Percentiles rank a stretch among this genome's conserved stretches.
phyloP scores from a whole-genome alignment of 2,888 invertebrate genomes.

The Metopia argyrocephala region DNA sequence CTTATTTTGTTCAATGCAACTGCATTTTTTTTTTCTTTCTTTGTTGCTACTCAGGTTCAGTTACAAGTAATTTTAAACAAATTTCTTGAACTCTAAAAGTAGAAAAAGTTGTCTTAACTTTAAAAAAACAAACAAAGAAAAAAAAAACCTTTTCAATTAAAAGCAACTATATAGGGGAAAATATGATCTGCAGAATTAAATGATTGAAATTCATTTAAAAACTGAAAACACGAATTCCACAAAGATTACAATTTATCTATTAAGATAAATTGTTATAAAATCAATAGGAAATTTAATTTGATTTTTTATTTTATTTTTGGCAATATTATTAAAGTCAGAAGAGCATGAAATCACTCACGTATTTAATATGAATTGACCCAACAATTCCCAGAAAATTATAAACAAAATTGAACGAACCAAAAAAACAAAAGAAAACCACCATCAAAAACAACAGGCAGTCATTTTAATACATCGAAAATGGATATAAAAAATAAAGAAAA shows the following conservation, averaged over 20 bases:
- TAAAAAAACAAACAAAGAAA: too few relatives aligned
- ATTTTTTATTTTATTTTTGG: not conserved
- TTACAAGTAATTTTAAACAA: too few relatives aligned
- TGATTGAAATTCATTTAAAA: too few relatives aligned
- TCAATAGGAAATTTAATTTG: not conserved
- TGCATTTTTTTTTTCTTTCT: too few relatives aligned
- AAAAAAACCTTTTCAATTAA: too few relatives aligned
- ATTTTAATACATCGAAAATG: not conserved
- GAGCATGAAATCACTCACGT: conserved; percentile 27
- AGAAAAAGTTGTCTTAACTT: too few relatives aligned
- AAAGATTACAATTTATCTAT: not conserved
- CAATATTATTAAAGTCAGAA: not conserved
- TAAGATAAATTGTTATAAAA: not conserved
- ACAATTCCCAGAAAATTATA: conserved; percentile 16
- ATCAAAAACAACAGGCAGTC: not conserved
- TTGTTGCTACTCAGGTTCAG: too few relatives aligned
- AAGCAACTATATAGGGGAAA: too few relatives aligned
- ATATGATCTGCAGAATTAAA: too few relatives aligned
- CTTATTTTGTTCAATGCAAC: too few relatives aligned
- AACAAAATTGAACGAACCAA: not conserved
- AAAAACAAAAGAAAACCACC: not conserved
- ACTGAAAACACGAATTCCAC: not conserved
- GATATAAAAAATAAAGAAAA: not conserved
- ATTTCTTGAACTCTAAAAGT: too few relatives aligned
- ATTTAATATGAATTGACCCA: conserved; percentile 38